These are phyloP conservation scores for Andrena bucephala DNA, from an alignment of 2,888 invertebrate species.

Conservation along the genomic window DNA sequence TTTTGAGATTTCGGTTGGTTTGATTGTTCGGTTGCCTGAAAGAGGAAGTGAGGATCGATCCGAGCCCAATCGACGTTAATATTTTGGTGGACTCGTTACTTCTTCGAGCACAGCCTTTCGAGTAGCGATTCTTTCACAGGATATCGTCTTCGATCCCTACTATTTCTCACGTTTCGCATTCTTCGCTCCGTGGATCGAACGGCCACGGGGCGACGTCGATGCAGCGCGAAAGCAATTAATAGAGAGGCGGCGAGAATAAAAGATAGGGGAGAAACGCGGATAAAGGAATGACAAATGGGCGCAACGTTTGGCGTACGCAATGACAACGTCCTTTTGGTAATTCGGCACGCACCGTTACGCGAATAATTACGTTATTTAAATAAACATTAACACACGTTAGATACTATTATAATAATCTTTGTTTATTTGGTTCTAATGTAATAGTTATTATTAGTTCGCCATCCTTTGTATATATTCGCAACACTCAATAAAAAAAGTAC, in stretches of 20 bases:
- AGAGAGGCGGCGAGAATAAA: not conserved
- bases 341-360: slow-evolving; percentile 60
- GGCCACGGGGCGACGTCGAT: slow-evolving; percentile 19
- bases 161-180: not conserved
- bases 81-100: slow-evolving; percentile 22
- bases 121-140: slow-evolving; percentile 8
- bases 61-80: not conserved
- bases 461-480: slow-evolving; percentile 85
- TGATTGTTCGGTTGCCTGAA: no score
- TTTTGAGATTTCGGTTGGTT: no score
- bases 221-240: slow-evolving; percentile 25
- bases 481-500: slow-evolving; percentile 82
- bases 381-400: slow-evolving; percentile 83
- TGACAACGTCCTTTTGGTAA: slow-evolving; percentile 34
- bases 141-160: slow-evolving; percentile 20
- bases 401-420: slow-evolving; percentile 82
- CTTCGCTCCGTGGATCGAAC: slow-evolving; percentile 15
- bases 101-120: not conserved
- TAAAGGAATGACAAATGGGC: slow-evolving; percentile 25
- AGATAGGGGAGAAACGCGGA: slow-evolving; percentile 2
- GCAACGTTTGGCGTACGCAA: slow-evolving; percentile 29
- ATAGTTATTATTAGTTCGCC: slow-evolving; percentile 83
- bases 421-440: slow-evolving; percentile 84
- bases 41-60: no score
- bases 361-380: slow-evolving; percentile 83